Evolutionary conservation across 2,113 vertebrate species (phyloP), one percentile per base, ranked within the genome.

Genomic region (Bubalus kerabau): DNA sequence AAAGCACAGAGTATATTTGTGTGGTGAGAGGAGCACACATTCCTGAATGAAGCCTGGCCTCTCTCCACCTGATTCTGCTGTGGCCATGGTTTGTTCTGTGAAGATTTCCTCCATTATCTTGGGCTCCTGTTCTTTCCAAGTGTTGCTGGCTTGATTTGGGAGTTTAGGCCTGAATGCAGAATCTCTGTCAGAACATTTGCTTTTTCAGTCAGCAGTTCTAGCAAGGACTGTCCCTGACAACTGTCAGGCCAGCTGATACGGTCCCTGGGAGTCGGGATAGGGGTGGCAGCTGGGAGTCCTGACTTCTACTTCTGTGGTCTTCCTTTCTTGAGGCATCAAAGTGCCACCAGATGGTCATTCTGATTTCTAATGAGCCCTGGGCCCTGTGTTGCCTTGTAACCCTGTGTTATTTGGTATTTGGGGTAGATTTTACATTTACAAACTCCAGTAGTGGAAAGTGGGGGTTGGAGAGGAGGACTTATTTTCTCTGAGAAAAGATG

Each of bases 341-440:
- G 40, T 84, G 48, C 32, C 50, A 91, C 43, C 54, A 12, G 3
- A 60, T 74, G 67, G 46, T 91, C 14, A 76, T 92, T 82, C n/a
- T 36, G 71, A 26, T 52, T 62, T 3, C 0, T 28, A 0, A 83
- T 93, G 85, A 76, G 78, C 93, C 80, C 78, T 78, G 94, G 57
- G 26, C 7, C 91, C 14, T 10, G 1, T 64, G 59, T 97, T 96
- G 21, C 50, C 2, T 82, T 91, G 30, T 84, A 91, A 43, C 52
- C 54, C 74, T 85, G 23, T 97, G 43, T 91, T 81, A n/a, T 92
- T 64, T 82, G 92, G 60, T 83, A 32, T 94, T 60, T 82, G 92
- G 64, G 52, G 54, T 91, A 74, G 60, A 97, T 91, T 71, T 95
- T 92, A 93, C 3, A 26, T 64, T 95, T 83, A 74, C 30, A 93